Conservation (phyloP, 2,797 vertebrate genomes). For the Podargus strigoides region DNA sequence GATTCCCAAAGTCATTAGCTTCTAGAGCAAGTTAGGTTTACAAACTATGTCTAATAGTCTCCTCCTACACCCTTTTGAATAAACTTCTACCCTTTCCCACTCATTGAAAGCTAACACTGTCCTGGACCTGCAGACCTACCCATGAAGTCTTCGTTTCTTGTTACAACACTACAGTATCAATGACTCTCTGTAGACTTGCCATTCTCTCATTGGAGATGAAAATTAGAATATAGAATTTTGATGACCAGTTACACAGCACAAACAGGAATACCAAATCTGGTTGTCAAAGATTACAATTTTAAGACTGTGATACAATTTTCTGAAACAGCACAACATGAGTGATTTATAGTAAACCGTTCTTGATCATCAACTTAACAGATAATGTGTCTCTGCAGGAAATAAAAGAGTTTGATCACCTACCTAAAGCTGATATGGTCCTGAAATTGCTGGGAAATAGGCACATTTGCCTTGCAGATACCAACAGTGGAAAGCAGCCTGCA, state of each 20-base stretch:
- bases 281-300: neutral
- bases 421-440: neutral
- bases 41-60: neutral
- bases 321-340: neutral
- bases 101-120: neutral
- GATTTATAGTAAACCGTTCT: neutral
- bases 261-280: neutral
- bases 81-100: neutral
- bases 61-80: neutral
- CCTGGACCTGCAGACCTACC: neutral
- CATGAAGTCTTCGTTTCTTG: neutral
- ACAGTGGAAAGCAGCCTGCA: neutral
- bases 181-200: no score
- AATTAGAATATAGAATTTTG: neutral
- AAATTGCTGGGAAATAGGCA: neutral
- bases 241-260: neutral
- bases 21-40: neutral
- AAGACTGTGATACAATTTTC: neutral
- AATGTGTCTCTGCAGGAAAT: neutral
- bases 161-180: neutral
- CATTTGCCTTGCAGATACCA: neutral
- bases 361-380: neutral
- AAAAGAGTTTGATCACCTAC: neutral
- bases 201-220: neutral
- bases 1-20: neutral